Percentiles rank a stretch among this genome's conserved stretches.
Evolutionary conservation across 2,888 invertebrate species (phyloP).

Genomic region (Plusia festucae): DNA sequence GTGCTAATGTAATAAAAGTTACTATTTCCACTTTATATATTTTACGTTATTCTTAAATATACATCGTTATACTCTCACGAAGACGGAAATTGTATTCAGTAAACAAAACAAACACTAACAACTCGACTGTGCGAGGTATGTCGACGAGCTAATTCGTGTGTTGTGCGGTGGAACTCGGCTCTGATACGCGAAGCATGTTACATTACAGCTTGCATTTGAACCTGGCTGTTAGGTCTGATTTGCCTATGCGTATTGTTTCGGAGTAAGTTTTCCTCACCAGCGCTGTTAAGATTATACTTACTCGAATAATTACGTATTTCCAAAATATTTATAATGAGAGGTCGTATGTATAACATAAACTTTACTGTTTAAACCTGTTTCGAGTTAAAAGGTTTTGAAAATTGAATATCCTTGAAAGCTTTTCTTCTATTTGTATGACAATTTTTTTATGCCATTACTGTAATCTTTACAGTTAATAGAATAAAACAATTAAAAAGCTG

Average conservation of each 20-base stretch:
- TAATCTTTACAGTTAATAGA: too few relatives aligned
- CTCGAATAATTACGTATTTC: too few relatives aligned
- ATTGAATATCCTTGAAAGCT: too few relatives aligned
- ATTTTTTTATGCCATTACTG: too few relatives aligned
- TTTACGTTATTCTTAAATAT: not conserved
- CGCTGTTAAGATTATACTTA: not conserved
- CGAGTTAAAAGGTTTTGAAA: too few relatives aligned
- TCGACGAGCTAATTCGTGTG: constrained; percentile 1
- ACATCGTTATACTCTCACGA: not conserved
- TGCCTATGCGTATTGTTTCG: not conserved
- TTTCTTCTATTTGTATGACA: too few relatives aligned
- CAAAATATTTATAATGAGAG: too few relatives aligned
- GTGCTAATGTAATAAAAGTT: too few relatives aligned
- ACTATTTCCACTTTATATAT: too few relatives aligned
- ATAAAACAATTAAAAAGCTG: too few relatives aligned
- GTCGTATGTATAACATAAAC: too few relatives aligned
- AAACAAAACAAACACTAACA: constrained; percentile 1
- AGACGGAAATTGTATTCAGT: not conserved
- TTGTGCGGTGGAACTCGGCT: constrained; percentile 1
- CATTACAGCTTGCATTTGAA: not conserved
- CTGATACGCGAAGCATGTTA: not conserved
- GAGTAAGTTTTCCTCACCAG: not conserved
- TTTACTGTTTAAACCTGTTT: too few relatives aligned
- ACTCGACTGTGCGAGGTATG: not conserved
- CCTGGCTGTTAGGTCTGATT: not conserved